Evolutionary conservation across 2,113 vertebrate species (phyloP).

Genomic region (Oostethus manadensis): DNA sequence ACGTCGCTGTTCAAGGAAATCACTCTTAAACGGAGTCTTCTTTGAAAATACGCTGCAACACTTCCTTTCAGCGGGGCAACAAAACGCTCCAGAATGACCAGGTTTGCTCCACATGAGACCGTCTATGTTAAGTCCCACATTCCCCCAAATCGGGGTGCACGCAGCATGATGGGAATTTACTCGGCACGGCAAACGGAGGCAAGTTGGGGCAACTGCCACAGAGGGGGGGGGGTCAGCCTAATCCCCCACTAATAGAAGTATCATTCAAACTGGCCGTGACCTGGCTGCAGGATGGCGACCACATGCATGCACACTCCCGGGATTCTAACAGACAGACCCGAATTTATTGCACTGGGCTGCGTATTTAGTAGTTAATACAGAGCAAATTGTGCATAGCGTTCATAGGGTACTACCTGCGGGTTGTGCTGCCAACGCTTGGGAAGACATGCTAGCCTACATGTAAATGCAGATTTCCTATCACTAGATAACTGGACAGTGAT

Average conservation of each 20-base stretch:
- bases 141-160: slow-evolving; percentile 62
- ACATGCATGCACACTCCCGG: background rate
- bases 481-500: too few species aligned
- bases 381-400: too few species aligned
- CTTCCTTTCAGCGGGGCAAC: slow-evolving; percentile 32
- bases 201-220: slow-evolving; percentile 70
- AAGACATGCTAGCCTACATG: too few species aligned
- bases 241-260: slow-evolving; percentile 72
- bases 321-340: background rate
- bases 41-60: slow-evolving; percentile 24
- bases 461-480: too few species aligned
- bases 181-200: slow-evolving; percentile 64
- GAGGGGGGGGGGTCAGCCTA: slow-evolving; percentile 69
- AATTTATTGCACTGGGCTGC: too few species aligned
- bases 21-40: background rate
- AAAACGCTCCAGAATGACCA: slow-evolving; percentile 38
- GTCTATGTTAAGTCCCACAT: slow-evolving; percentile 54
- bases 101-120: slow-evolving; percentile 54
- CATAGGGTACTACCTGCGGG: too few species aligned
- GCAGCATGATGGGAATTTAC: slow-evolving; percentile 66
- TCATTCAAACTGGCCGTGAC: slow-evolving; percentile 61
- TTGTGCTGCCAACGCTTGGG: too few species aligned
- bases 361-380: background rate
- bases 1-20: background rate
- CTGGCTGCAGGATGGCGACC: slow-evolving; percentile 16